Evolutionary conservation across 2,888 invertebrate species (phyloP).

Genomic region (Sinohyriopsis cumingii): DNA sequence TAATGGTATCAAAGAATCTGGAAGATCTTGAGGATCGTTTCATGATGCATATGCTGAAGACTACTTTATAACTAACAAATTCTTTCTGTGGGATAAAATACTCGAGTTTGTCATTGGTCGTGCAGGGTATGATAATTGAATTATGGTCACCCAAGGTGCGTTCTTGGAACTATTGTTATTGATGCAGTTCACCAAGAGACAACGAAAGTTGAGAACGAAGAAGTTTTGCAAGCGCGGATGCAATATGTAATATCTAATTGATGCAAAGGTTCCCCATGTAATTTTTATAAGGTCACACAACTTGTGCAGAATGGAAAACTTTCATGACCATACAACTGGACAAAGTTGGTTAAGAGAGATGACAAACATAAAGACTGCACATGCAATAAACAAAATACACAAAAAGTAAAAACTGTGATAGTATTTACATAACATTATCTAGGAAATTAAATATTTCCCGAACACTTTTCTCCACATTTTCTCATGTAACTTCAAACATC

Average conservation of each 20-base stretch:
- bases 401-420: too few species aligned
- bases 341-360: too few species aligned
- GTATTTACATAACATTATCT: too few species aligned
- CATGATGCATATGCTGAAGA: slow-evolving; percentile 38
- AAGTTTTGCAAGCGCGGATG: slow-evolving; percentile 23
- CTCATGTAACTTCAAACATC: too few species aligned
- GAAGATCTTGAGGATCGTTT: too few species aligned
- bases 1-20: slow-evolving; percentile 9
- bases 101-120: slow-evolving; percentile 38
- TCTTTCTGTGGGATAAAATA: slow-evolving; percentile 34
- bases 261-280: slow-evolving; percentile 25
- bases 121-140: slow-evolving; percentile 43
- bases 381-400: too few species aligned
- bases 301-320: slow-evolving; percentile 22
- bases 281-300: slow-evolving; percentile 31
- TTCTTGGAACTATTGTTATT: slow-evolving; percentile 31
- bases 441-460: too few species aligned
- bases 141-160: slow-evolving; percentile 37
- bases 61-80: slow-evolving; percentile 33
- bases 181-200: slow-evolving; percentile 45
- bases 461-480: too few species aligned
- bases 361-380: too few species aligned
- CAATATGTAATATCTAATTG: slow-evolving; percentile 28
- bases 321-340: slow-evolving; percentile 3
- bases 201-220: slow-evolving; percentile 30